Base-by-base conservation (phyloP, 1,140 invertebrate species). In the Papilio xuthus region DNA sequence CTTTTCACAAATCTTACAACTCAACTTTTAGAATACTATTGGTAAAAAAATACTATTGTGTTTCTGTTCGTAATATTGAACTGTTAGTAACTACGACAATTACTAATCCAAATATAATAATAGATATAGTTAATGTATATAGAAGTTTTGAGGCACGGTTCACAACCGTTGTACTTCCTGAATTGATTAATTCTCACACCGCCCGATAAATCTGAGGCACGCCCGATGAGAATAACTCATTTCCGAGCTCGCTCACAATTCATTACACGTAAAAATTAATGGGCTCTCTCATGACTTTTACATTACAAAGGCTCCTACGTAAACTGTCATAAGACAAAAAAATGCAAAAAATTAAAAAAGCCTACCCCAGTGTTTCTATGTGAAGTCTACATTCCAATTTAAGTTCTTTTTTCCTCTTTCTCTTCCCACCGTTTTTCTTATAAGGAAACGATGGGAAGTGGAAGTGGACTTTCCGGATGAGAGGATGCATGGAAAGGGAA, bases 191-290 rank as follows among this genome's bases (percentile, higher is more conserved):
- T 85, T 85, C 79, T 47, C 78, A 79, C 80, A 69, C 37, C 63
- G 15, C 56, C 72, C 85, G 70, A 86, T 88, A 88, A 88, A 89
- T 88, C 87, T 86, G 79, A 50, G 71, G 63, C 79, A 83, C 83
- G 82, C 81, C 44, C 81, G 82, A 83, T 86, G 79, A 80, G 85
- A 87, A 86, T 88, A 87, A 85, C 86, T 87, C 84, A 87, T 87
- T 81, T 80, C 80, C 80, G 80, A 82, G 71, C 75, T 56, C 15
- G 42, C 80, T 42, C 72, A 81, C 77, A 81, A 84, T 86, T 84
- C 80, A 83, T 82, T 76, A 80, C 47, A 77, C 79, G 80, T 79
- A 73, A 81, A 80, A 78, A 78, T 82, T 83, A 84, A 83, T 83
- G 72, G 44, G 60, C 70, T 78, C 78, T 80, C 77, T 79, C 56